A percentile compares a stretch with the other conserved stretches of the same genome.
Evolutionary conservation across 2,113 vertebrate genomes (phyloP).

Genomic region (Cynopterus brachyotis): DNA sequence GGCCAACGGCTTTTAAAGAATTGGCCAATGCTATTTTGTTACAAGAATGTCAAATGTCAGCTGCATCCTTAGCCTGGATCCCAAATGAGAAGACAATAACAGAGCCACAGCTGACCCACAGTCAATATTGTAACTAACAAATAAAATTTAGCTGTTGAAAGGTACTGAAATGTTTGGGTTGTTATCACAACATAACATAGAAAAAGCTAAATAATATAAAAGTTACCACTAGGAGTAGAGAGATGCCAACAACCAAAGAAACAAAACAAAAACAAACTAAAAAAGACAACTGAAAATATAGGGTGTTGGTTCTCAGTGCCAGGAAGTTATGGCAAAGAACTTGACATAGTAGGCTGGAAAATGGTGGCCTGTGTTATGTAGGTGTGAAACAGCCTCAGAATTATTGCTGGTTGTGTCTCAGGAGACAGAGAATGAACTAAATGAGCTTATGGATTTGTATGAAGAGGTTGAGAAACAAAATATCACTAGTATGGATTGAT

Average conservation of each 20-base stretch:
- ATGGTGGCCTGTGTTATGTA: not conserved
- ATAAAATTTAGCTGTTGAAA: not conserved
- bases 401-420: not conserved
- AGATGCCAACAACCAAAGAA: not conserved
- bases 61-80: not conserved
- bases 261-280: not conserved
- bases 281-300: not conserved
- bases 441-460: not conserved
- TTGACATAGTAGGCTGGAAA: not conserved
- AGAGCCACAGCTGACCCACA: not conserved
- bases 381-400: not conserved
- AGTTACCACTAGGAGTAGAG: not conserved
- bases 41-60: not conserved
- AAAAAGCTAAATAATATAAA: not conserved
- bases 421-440: not conserved
- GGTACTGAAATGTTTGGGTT: not conserved
- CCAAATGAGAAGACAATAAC: not conserved
- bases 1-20: no score
- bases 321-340: not conserved
- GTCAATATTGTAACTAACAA: not conserved
- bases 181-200: not conserved
- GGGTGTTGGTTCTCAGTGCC: not conserved
- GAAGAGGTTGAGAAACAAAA: not conserved
- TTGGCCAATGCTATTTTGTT: not conserved
- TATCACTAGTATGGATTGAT: not conserved